A percentile compares a stretch with the other conserved stretches of the same genome.
phyloP scores from a whole-genome alignment of 2,113 vertebrate species.

The Daubentonia madagascariensis region DNA sequence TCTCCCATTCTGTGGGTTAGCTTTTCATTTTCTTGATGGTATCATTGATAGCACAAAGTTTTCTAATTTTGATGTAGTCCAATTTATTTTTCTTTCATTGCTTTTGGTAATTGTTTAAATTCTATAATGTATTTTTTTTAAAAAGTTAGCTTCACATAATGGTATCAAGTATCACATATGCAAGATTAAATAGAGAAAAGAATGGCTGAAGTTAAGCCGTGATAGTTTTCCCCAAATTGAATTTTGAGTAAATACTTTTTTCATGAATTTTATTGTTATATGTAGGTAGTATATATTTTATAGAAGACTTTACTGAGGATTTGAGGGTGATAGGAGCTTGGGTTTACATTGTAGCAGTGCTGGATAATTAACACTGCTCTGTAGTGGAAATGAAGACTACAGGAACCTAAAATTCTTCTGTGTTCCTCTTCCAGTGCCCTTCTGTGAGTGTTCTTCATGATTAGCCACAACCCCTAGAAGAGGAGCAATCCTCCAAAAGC shows the following conservation, averaged over 20 bases:
- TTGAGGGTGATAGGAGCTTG: not conserved
- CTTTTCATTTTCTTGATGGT: not conserved
- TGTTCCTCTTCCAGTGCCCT: not conserved
- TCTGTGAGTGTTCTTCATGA: not conserved
- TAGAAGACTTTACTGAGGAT: not conserved
- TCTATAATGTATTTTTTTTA: not conserved
- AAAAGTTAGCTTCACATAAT: not conserved
- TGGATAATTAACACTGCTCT: not conserved
- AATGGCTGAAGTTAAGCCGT: not conserved
- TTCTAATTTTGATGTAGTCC: not conserved
- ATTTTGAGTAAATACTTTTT: not conserved
- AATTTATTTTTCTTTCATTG: not conserved
- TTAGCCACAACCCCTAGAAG: not conserved
- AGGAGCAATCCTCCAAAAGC: not conserved
- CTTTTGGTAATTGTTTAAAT: not conserved
- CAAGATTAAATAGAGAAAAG: not conserved
- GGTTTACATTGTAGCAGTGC: not conserved
- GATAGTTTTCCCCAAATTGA: not conserved
- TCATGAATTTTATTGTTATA: not conserved
- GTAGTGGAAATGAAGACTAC: not conserved
- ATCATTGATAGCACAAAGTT: not conserved
- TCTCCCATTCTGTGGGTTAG: not conserved
- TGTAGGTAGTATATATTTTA: not conserved
- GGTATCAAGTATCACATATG: not conserved
- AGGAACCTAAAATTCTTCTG: not conserved